These are phyloP conservation scores for Lasioglossum albipes DNA, from an alignment of 1,140 invertebrate genomes.

Conservation along the genomic window DNA sequence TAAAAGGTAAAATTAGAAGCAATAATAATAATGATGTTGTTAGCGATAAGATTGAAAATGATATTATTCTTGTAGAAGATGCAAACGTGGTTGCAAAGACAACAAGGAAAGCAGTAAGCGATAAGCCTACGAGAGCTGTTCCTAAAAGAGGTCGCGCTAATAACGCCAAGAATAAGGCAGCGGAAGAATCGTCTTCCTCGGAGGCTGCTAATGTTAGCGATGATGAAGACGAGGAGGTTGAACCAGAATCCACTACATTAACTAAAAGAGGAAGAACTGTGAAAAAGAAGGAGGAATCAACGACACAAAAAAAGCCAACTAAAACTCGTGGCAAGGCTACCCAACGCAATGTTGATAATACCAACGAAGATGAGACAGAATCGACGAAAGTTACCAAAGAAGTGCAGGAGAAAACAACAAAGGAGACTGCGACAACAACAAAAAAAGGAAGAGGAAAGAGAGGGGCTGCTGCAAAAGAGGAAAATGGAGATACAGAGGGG, in stretches of 20 bases:
- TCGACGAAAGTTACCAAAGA: not conserved
- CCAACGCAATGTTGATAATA: not conserved
- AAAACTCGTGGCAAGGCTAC: slow-evolving; percentile 21
- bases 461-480: not conserved
- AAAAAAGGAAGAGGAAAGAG: slow-evolving; percentile 19
- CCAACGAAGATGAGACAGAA: not conserved
- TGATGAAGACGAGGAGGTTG: not conserved
- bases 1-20: not conserved
- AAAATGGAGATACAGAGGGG: not conserved
- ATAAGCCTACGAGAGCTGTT: not conserved
- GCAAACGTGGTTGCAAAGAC: not conserved
- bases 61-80: not conserved
- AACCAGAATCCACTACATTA: not conserved
- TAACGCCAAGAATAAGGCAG: not conserved
- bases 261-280: slow-evolving; percentile 5
- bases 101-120: not conserved
- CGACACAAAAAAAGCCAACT: not conserved
- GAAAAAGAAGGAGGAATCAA: slow-evolving; percentile 13
- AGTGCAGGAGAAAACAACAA: slow-evolving; percentile 10
- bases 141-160: not conserved
- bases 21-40: not conserved
- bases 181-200: not conserved
- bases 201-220: not conserved
- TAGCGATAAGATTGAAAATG: not conserved
- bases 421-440: not conserved